Conservation (phyloP, 2,797 vertebrate genomes). For the Naso thynnoides region DNA sequence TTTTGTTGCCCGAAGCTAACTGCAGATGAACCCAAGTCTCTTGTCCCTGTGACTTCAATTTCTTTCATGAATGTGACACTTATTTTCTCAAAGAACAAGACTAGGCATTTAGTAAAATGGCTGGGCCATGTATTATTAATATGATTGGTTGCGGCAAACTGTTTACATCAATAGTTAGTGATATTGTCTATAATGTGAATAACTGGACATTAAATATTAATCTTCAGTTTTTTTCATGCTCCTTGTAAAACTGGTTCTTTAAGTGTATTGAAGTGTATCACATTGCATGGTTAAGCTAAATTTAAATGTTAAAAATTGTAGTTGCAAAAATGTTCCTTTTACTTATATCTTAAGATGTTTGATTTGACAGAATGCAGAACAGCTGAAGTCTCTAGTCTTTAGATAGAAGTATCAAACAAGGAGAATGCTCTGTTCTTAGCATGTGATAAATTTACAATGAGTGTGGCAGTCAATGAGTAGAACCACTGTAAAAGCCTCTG, state of each 20-base stretch:
- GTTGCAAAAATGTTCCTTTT: background rate
- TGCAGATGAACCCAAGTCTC: slow-evolving; percentile 13
- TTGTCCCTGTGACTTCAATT: background rate
- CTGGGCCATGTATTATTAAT: background rate
- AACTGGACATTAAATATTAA: background rate
- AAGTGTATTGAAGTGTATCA: background rate
- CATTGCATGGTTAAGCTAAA: background rate
- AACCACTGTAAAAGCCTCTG: background rate
- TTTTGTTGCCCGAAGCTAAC: slow-evolving; percentile 26
- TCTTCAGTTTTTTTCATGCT: background rate
- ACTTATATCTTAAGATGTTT: background rate
- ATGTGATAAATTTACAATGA: background rate
- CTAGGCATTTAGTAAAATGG: background rate
- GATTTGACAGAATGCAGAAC: too few species aligned
- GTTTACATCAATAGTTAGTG: background rate
- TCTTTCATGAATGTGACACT: slow-evolving; percentile 12
- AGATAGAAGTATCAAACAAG: background rate
- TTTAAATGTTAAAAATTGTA: background rate
- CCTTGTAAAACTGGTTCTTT: background rate
- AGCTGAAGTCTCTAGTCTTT: background rate
- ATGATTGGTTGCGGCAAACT: background rate
- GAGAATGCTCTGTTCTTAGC: background rate
- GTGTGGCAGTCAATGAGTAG: background rate
- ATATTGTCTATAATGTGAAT: background rate
- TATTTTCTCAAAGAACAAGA: slow-evolving; percentile 18